Evolutionary conservation across 2,888 invertebrate genomes (phyloP), one percentile per base, ranked within the genome.

Genomic region (Eustalomyia histrio): DNA sequence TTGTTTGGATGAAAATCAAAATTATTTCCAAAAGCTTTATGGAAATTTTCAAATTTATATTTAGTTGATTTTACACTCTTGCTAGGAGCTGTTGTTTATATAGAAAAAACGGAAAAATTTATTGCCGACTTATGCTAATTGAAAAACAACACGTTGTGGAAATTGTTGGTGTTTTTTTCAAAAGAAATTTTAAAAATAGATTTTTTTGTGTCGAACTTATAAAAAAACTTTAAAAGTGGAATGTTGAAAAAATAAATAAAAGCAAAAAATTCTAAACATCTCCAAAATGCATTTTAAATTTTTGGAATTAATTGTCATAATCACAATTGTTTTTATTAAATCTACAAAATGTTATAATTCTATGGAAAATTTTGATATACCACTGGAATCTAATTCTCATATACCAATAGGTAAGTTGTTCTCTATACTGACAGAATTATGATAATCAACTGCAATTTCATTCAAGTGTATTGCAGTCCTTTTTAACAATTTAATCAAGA

Each of bases 321-420:
- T 3, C 53, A 52, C 61, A 67, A 61, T 17, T 24, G 5, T 24
- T 47, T 50, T 29, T 58, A 8, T 16, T 50, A 57, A 58, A 69
- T n/a, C 67, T 5, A 17, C 47, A 33, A 55, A 57, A 14, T 65
- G 76, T 58, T 73, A 73, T 2, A 65, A 57, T 1, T 10, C 39
- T 0, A 43, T 64, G 14, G 64, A 74, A 6, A 65, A 65, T 71
- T 73, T 68, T 52, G 64, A 73, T 21, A 10, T 57, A n/a, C 4
- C 67, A 2, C 8, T 33, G 6, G 58, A 50, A 1, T 21, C 68
- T 0, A 69, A 52, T 67, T 29, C 67, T 52, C 60, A 60, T 9
- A 82, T 83, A 55, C 63, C 79, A 1, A 79, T 83, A 53, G 83
- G 83, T 79, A 72, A 76, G 73, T 29, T 50, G 18, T 10, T 17